Base-by-base conservation (phyloP, 2,113 vertebrate species). In the Ptyas mucosa region DNA sequence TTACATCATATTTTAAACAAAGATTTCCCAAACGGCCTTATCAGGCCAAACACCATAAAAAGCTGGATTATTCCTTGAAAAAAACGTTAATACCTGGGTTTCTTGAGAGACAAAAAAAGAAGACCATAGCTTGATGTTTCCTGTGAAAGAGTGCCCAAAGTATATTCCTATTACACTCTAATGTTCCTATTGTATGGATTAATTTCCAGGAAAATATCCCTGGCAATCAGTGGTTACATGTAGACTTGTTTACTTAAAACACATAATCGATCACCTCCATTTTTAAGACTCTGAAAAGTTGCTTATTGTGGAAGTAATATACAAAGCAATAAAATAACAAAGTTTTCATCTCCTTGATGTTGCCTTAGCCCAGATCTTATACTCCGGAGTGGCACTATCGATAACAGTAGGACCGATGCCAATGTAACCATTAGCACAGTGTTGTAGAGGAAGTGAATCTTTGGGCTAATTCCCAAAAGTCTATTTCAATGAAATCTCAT, bases 1-100 rank as follows among this genome's bases (percentile, higher is more conserved):
- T 52, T 58, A 87, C 49, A 52, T 89, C 69, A 89, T 89, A 89
- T 29, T 93, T 55, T 81, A 91, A 85, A 85, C 75, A 52, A 93
- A 93, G 53, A 52, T 51, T 64, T 21, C 15, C 55, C 69, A 86
- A 89, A 39, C n/a, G n/a, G 69, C 69, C 15, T 91, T 89, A 15
- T 89, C 64, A 58, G 43, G 86, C 43, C 21, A 85, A 58, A 75
- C 61, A 92, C 34, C 57, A 34, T 88, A 75, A 43, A 49, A 46
- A 93, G 26, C 15, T n/a, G 55, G 54, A 61, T 61, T 24, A 81
- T 89, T 61, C 34, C 26, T 89, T 91, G 61, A 87, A 51, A 15
- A 14, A 52, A 39, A 34, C 85, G 29, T 87, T 64, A 43, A 11
- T 87, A 90, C 53, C 29, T 87, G 55, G 29, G 9, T 26, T 88